Conservation (phyloP, 1,140 invertebrate species). For the Drosophila fuyamai region DNA sequence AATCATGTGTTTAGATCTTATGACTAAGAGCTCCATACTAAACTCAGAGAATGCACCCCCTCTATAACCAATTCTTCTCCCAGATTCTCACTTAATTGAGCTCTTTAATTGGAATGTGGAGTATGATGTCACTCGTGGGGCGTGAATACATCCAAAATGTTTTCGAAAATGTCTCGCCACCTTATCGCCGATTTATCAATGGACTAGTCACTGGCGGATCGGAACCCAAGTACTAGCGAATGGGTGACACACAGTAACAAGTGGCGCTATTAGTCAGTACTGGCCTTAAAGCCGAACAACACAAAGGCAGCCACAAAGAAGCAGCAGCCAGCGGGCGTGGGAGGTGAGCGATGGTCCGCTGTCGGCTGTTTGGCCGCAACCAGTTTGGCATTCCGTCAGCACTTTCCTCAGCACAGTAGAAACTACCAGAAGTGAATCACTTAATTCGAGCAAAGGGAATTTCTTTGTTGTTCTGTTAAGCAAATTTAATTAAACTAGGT, state of each 20-base stretch:
- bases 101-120: slow-evolving; percentile 42
- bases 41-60: slow-evolving; percentile 4
- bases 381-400: slow-evolving; percentile 35
- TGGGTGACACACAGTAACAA: slow-evolving; percentile 74
- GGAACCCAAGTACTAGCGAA: slow-evolving; percentile 6
- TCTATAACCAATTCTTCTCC: not conserved
- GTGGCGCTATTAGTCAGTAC: slow-evolving; percentile 64
- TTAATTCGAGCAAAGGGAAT: not conserved
- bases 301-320: slow-evolving; percentile 22
- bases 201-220: slow-evolving; percentile 16
- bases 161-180: slow-evolving; percentile 23
- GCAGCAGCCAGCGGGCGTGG: slow-evolving; percentile 35
- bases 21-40: slow-evolving; percentile 17
- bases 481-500: not conserved
- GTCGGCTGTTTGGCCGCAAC: slow-evolving; percentile 14
- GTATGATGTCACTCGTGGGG: slow-evolving; percentile 67
- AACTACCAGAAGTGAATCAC: slow-evolving; percentile 5
- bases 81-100: slow-evolving; percentile 52
- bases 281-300: slow-evolving; percentile 8
- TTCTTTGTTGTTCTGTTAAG: slow-evolving; percentile 3
- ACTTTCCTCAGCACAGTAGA: slow-evolving; percentile 42
- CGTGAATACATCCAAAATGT: slow-evolving; percentile 33
- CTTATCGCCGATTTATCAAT: slow-evolving; percentile 71
- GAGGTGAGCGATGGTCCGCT: slow-evolving; percentile 26
- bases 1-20: slow-evolving; percentile 23